Evolutionary conservation across 2,797 vertebrate genomes (phyloP).

Genomic region (Sebastes itinus): DNA sequence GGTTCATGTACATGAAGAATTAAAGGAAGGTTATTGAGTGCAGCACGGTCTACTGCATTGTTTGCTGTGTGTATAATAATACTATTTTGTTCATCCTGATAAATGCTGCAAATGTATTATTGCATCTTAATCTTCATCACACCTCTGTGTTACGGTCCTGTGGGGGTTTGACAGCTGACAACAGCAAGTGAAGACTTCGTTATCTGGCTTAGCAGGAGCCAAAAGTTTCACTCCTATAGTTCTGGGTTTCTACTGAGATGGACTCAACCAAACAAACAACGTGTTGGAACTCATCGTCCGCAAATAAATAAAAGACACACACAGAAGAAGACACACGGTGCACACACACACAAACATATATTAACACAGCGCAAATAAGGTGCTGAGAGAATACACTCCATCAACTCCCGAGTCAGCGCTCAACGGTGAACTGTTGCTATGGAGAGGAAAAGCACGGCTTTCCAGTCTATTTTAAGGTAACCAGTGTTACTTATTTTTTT

Average conservation of each 20-base stretch:
- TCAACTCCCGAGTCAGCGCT: constrained; percentile 57
- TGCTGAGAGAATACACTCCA: constrained; percentile 60
- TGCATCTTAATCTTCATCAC: neutral
- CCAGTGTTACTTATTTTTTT: constrained; percentile 35
- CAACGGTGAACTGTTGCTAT: constrained; percentile 70
- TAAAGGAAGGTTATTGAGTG: constrained; percentile 35
- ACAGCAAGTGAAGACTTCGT: constrained; percentile 44
- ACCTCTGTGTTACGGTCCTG: neutral
- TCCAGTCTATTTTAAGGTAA: constrained; percentile 72
- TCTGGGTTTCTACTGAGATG: constrained; percentile 44
- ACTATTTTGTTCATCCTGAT: neutral
- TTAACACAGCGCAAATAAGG: constrained; percentile 36
- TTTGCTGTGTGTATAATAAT: neutral
- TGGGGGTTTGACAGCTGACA: constrained; percentile 32
- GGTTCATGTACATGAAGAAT: constrained; percentile 52
- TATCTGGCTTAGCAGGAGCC: constrained; percentile 39
- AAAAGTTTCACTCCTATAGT: constrained; percentile 4
- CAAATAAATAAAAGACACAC: constrained; percentile 49
- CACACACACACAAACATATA: neutral
- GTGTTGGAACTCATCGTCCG: constrained; percentile 30
- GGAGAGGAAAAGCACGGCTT: constrained; percentile 68
- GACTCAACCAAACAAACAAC: constrained; percentile 51
- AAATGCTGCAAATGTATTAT: neutral
- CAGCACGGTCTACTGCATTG: neutral
- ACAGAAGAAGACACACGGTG: constrained; percentile 18